Evolutionary conservation across 2,888 invertebrate genomes (phyloP).

Genomic region (Unio delphinus): DNA sequence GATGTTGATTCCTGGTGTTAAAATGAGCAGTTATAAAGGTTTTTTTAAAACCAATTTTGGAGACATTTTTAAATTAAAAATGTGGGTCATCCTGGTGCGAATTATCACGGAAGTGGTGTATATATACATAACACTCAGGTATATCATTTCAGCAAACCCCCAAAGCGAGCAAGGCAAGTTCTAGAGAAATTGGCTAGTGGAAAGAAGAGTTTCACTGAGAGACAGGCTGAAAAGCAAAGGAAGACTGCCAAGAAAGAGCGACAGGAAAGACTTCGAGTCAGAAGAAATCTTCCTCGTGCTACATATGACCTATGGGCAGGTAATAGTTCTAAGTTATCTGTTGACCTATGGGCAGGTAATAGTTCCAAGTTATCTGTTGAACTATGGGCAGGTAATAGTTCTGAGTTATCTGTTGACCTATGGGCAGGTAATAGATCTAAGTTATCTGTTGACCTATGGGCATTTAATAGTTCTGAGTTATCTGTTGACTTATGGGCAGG

Average conservation of each 20-base stretch:
- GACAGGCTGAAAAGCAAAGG: slow-evolving; percentile 30
- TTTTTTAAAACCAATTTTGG: too few relatives aligned
- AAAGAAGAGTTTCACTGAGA: slow-evolving; percentile 21
- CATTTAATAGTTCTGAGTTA: slow-evolving; percentile 10
- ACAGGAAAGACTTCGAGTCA: slow-evolving; percentile 9
- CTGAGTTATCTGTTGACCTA: slow-evolving; percentile 20
- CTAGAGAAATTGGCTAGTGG: slow-evolving; percentile 35
- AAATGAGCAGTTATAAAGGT: too few relatives aligned
- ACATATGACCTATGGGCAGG: slow-evolving; percentile 51
- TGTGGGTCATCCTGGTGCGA: too few relatives aligned
- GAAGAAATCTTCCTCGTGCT: slow-evolving; percentile 16
- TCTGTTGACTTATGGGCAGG: slow-evolving; percentile 47
- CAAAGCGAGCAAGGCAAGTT: slow-evolving; percentile 15
- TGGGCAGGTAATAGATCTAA: slow-evolving; percentile 35
- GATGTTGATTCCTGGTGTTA: too few relatives aligned
- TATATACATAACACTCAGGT: too few relatives aligned
- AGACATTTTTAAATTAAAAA: too few relatives aligned
- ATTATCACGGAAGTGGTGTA: too few relatives aligned
- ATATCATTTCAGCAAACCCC: background rate
- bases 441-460: slow-evolving; percentile 41
- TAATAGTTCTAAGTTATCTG: background rate
- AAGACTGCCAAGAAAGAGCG: slow-evolving; percentile 15
- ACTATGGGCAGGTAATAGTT: slow-evolving; percentile 41
- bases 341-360: slow-evolving; percentile 41
- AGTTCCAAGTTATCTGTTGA: slow-evolving; percentile 11